phyloP scores from a whole-genome alignment of 1,140 invertebrate species.

The Lasioglossum baleicum region DNA sequence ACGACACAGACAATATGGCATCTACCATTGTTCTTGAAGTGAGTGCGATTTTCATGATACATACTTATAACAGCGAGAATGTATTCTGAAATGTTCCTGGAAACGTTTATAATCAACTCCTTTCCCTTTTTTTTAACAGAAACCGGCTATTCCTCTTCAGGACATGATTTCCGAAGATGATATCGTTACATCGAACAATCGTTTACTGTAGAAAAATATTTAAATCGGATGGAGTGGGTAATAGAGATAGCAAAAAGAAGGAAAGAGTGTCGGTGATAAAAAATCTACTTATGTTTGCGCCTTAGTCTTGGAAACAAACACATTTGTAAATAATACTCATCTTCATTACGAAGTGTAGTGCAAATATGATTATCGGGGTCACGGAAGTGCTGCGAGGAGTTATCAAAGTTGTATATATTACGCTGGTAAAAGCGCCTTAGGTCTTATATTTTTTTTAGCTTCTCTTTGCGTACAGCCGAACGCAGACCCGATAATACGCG shows the following conservation, averaged over 20 bases:
- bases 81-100: neutral
- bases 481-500: conserved; percentile 4
- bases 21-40: conserved; percentile 74
- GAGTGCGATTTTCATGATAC: conserved; percentile 38
- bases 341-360: conserved; percentile 14
- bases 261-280: conserved; percentile 38
- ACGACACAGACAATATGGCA: conserved; percentile 70
- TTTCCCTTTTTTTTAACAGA: conserved; percentile 52
- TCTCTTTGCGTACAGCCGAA: conserved; percentile 19
- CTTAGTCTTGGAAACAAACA: neutral
- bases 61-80: conserved; percentile 1
- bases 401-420: conserved; percentile 41
- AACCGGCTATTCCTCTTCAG: conserved; percentile 60
- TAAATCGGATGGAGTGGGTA: neutral
- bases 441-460: conserved; percentile 43
- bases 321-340: conserved; percentile 55
- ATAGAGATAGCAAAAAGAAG: neutral
- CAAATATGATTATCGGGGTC: conserved; percentile 1
- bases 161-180: conserved; percentile 70
- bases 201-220: conserved; percentile 51
- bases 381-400: neutral
- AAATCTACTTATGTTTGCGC: conserved; percentile 28
- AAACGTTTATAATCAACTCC: neutral
- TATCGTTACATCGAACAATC: conserved; percentile 62
- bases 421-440: conserved; percentile 6